Evolutionary conservation across 2,888 invertebrate species (phyloP).

Genomic region (Phania funesta): DNA sequence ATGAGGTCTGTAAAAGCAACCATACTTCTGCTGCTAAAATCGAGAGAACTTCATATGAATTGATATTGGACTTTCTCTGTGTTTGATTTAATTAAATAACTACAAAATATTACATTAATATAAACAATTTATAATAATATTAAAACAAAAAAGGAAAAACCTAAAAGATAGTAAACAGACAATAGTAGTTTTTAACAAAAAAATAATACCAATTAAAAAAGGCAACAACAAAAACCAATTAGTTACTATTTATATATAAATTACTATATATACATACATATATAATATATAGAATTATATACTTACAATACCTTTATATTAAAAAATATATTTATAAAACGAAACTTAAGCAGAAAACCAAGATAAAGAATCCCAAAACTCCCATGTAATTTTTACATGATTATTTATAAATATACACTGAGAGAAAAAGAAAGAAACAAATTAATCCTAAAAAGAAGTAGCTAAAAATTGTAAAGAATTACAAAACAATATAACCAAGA

Average conservation of each 20-base stretch:
- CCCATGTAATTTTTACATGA: slow-evolving; percentile 66
- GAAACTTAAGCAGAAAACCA: slow-evolving; percentile 36
- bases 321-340: slow-evolving; percentile 59
- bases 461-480: slow-evolving; percentile 11
- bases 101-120: neutral
- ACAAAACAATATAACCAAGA: slow-evolving; percentile 16
- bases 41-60: neutral
- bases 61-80: neutral
- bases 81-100: neutral
- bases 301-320: slow-evolving; percentile 54
- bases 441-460: slow-evolving; percentile 34
- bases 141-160: slow-evolving; percentile 25
- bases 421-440: slow-evolving; percentile 21
- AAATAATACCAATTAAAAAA: slow-evolving; percentile 65
- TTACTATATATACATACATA: slow-evolving; percentile 62
- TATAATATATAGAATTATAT: slow-evolving; percentile 63
- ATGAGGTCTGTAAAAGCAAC: neutral
- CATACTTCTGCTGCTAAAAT: too few relatives aligned
- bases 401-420: slow-evolving; percentile 62
- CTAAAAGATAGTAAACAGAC: slow-evolving; percentile 71
- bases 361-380: slow-evolving; percentile 36
- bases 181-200: slow-evolving; percentile 71
- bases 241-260: slow-evolving; percentile 67
- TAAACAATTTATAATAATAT: neutral
- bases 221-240: slow-evolving; percentile 62